Conservation (phyloP, 2,888 invertebrate genomes). For the Caenorhabditis japonica region DNA sequence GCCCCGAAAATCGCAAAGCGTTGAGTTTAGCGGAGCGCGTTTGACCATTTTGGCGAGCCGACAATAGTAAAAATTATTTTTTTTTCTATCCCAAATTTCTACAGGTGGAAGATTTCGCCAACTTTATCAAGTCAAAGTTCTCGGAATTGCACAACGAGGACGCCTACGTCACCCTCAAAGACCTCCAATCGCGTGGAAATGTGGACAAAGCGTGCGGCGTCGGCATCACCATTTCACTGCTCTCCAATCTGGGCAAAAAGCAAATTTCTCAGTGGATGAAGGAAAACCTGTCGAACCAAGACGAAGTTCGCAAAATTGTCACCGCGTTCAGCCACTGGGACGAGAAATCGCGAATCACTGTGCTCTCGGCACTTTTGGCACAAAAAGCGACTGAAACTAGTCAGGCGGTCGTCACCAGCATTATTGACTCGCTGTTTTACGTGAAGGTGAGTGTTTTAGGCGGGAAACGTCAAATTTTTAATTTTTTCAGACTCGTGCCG, state of each 20-base stretch:
- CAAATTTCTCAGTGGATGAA: constrained; percentile 45
- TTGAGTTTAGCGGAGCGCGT: too few relatives aligned
- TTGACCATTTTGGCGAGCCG: too few relatives aligned
- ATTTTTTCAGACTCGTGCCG: constrained; percentile 50
- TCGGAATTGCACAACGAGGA: constrained; percentile 32
- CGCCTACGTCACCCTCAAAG: constrained; percentile 34
- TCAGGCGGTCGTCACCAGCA: constrained; percentile 39
- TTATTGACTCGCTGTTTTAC: constrained; percentile 46
- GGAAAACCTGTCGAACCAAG: constrained; percentile 42
- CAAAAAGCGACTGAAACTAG: constrained; percentile 42
- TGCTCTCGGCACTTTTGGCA: constrained; percentile 28
- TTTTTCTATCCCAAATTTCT: constrained; percentile 1
- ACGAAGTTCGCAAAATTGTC: constrained; percentile 43
- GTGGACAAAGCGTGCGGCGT: constrained; percentile 40
- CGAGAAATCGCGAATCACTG: constrained; percentile 36
- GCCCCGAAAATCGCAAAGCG: too few relatives aligned
- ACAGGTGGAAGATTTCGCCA: constrained; percentile 46
- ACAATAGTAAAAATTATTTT: too few relatives aligned
- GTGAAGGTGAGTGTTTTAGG: constrained; percentile 41
- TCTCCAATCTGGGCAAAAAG: constrained; percentile 44
- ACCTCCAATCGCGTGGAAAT: constrained; percentile 32
- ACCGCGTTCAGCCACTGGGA: constrained; percentile 43
- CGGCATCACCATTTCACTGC: constrained; percentile 20
- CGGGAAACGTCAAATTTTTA: too few relatives aligned
- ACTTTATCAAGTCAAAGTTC: constrained; percentile 30